Evolutionary conservation across 1,140 invertebrate genomes (phyloP).

Genomic region (Babylonia areolata): DNA sequence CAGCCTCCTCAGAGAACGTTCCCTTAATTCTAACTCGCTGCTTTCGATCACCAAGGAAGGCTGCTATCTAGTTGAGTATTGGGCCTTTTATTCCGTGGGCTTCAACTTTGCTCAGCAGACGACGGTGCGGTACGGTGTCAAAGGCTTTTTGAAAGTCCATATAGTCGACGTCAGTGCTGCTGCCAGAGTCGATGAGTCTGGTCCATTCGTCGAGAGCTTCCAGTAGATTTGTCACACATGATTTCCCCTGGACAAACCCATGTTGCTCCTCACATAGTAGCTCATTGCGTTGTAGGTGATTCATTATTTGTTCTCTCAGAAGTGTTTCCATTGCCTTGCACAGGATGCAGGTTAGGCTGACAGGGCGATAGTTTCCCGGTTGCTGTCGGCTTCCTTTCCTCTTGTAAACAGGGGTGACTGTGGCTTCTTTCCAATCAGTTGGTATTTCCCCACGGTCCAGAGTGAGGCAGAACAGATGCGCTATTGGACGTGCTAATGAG

Average conservation of each 20-base stretch:
- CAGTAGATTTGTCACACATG: not conserved
- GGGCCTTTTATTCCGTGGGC: slow-evolving; percentile 23
- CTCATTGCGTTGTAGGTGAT: not conserved
- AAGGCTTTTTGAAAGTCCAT: slow-evolving; percentile 19
- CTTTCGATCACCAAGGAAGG: slow-evolving; percentile 41
- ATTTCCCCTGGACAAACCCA: not conserved
- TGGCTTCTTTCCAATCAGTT: no score
- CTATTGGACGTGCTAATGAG: no score
- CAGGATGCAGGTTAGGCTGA: no score
- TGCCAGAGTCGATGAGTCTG: not conserved
- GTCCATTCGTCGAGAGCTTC: not conserved
- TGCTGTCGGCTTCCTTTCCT: no score
- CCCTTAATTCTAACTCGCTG: slow-evolving; percentile 48
- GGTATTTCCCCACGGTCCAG: no score
- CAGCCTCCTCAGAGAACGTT: no score
- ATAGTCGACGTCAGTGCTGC: not conserved
- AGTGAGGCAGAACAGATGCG: no score
- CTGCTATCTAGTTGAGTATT: slow-evolving; percentile 41
- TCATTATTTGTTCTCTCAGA: not conserved
- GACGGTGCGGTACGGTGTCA: no score
- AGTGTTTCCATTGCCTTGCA: not conserved
- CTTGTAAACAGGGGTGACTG: no score
- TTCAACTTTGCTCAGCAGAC: slow-evolving; percentile 1
- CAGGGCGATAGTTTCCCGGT: no score
- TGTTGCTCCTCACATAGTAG: not conserved